These are phyloP conservation scores for Sinhomidia bicolor DNA, from an alignment of 2,888 invertebrate species.

Conservation along the genomic window DNA sequence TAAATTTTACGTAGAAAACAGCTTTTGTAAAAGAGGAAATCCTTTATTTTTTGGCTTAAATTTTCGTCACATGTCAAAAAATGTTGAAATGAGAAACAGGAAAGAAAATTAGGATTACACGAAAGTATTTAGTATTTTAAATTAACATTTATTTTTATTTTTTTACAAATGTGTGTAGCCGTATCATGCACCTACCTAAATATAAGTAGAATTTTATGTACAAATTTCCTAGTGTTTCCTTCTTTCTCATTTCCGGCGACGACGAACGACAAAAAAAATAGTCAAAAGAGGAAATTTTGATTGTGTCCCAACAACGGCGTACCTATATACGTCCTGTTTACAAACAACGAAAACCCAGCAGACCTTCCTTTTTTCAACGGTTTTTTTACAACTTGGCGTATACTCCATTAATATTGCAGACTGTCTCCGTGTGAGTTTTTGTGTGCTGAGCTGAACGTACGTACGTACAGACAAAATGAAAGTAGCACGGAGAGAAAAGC, in stretches of 20 bases:
- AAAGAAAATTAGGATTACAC: slow-evolving; percentile 38
- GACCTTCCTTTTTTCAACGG: not conserved
- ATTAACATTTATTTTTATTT: not conserved
- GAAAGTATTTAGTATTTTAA: not conserved
- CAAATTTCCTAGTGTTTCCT: not conserved
- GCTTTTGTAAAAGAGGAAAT: slow-evolving; percentile 36
- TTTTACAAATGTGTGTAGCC: not conserved
- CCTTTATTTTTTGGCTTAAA: not conserved
- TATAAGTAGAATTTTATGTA: not conserved
- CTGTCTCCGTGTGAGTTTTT: not conserved
- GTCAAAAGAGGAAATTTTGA: slow-evolving; percentile 17
- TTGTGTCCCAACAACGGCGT: not conserved
- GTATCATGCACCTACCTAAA: too few relatives aligned
- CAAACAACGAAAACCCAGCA: not conserved
- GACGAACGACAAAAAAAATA: not conserved
- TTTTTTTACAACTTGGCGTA: not conserved
- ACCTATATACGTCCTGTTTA: not conserved
- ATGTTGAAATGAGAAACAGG: slow-evolving; percentile 1
- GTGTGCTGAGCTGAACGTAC: too few relatives aligned
- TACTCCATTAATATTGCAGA: not conserved
- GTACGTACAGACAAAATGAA: too few relatives aligned
- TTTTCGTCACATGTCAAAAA: slow-evolving; percentile 35
- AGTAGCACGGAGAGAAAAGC: not conserved
- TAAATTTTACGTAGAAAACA: slow-evolving; percentile 43
- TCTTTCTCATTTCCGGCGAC: slow-evolving; percentile 38